phyloP scores from a whole-genome alignment of 2,888 invertebrate genomes.

The Drosophila neonasuta region DNA sequence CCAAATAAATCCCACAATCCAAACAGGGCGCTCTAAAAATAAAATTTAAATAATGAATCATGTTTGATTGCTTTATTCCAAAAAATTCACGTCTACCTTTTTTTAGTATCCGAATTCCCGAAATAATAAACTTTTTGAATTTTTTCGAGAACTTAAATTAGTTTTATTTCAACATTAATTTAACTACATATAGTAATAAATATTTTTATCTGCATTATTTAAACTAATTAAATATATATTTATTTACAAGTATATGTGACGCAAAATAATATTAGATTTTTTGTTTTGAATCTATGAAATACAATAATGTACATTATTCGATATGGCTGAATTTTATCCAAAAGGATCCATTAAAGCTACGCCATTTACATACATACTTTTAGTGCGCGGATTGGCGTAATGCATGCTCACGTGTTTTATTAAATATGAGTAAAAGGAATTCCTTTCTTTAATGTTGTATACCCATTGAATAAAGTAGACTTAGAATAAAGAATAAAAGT shows the following conservation, averaged over 20 bases:
- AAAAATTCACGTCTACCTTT: too few relatives aligned
- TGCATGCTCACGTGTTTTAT: constrained; percentile 6
- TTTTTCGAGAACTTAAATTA: constrained; percentile 25
- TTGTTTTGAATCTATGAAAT: constrained; percentile 39
- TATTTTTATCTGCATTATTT: constrained; percentile 34
- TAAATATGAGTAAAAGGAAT: constrained; percentile 21
- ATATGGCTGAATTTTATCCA: constrained; percentile 51
- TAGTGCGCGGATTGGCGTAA: constrained; percentile 22
- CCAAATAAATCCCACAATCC: too few relatives aligned
- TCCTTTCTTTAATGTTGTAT: constrained; percentile 7
- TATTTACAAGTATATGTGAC: constrained; percentile 39
- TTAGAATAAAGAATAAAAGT: constrained; percentile 2
- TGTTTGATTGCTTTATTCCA: too few relatives aligned
- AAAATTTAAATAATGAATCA: too few relatives aligned
- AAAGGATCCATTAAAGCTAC: constrained; percentile 40
- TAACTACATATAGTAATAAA: constrained; percentile 55
- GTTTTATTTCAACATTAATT: constrained; percentile 57
- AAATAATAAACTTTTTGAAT: not conserved
- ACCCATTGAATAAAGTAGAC: not conserved
- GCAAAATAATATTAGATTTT: constrained; percentile 30
- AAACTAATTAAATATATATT: constrained; percentile 35
- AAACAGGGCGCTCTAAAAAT: too few relatives aligned
- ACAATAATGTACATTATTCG: constrained; percentile 57
- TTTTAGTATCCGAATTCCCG: too few relatives aligned
- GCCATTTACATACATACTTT: constrained; percentile 38